Base-by-base conservation (phyloP, 2,888 invertebrate genomes). In the Tetramorium bicarinatum region DNA sequence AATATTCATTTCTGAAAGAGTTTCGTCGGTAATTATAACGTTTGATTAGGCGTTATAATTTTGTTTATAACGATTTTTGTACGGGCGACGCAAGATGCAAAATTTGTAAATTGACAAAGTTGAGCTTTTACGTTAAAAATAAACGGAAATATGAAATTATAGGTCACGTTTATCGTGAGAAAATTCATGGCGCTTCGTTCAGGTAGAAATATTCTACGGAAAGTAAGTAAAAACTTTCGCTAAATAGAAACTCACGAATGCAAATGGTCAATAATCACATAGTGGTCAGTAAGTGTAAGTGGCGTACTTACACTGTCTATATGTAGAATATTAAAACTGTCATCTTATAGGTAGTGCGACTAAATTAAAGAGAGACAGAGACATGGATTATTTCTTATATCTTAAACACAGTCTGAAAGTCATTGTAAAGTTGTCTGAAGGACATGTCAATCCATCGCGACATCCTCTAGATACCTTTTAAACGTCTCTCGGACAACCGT, bases 281-380 rank as follows among this genome's bases (percentile, higher is more conserved):
- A 71, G 34, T 79, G 77, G 56, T 47, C 69, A 69, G 59, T 59
- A 38, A 79, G 38, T 61, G 59, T 76, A 64, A 64, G 64, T 44
- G 3, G 61, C 11, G 47, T 25, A 64, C 66, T 67, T 67, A 67
- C 29, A 67, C 29, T 67, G 2, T 59, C 44, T 49, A 56, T 11
- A 72, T 49, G 47, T 80, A 80, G 72, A 80, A 64, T 72, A 61
- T 25, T 80, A 9, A 80, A 80, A 80, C 79, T 80, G 59, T 79
- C 72, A 80, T 47, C 72, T 59, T 59, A 72, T 61, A 79, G 21
- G 25, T 79, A 80, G 47, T 7, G 71, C 6, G 47, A 69, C 41
- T 56, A 54, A 77, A 77, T 34, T 69, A 56, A 72, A n/a, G 21
- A 67, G 15, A 29, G 29, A 47, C 25, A 47, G 29, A 67, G 41